Percentiles rank a stretch among this genome's conserved stretches.
Evolutionary conservation across 2,888 invertebrate species (phyloP).

Genomic region (Stomorhina lunata): DNA sequence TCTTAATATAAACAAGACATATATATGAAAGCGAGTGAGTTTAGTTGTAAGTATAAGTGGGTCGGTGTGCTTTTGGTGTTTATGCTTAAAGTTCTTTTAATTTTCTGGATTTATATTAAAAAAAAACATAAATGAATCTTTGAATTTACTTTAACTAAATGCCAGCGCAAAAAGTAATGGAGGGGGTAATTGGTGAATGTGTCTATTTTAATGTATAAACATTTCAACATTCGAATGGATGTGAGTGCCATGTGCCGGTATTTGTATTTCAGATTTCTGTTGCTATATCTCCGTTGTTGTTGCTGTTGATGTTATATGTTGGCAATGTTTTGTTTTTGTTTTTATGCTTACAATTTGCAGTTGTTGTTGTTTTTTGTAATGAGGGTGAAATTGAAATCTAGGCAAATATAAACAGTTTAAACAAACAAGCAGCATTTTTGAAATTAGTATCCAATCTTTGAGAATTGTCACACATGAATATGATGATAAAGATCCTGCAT

Average conservation of each 20-base stretch:
- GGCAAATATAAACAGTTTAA: constrained; percentile 70
- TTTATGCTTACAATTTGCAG: background rate
- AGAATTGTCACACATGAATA: constrained; percentile 64
- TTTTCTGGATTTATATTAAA: constrained; percentile 52
- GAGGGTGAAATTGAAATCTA: constrained; percentile 73
- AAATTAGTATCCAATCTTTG: constrained; percentile 65
- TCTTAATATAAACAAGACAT: background rate
- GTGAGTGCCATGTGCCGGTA: constrained; percentile 22
- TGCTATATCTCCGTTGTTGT: constrained; percentile 14
- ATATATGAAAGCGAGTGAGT: background rate
- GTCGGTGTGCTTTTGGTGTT: constrained; percentile 45
- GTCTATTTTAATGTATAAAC: constrained; percentile 46
- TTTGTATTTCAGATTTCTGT: constrained; percentile 44
- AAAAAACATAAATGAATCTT: constrained; percentile 22
- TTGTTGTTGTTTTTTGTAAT: constrained; percentile 64
- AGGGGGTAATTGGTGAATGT: background rate
- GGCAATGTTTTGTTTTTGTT: background rate
- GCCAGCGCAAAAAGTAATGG: background rate
- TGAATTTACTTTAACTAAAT: constrained; percentile 25
- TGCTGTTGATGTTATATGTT: constrained; percentile 22
- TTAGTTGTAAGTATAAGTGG: constrained; percentile 57
- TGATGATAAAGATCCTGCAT: constrained; percentile 42
- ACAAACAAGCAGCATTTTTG: constrained; percentile 67
- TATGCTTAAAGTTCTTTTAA: constrained; percentile 49
- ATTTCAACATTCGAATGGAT: too few species aligned